A percentile compares a stretch with the other conserved stretches of the same genome.
These are phyloP conservation scores for Timema cristinae DNA, from an alignment of 2,888 invertebrate genomes.

Conservation along the genomic window DNA sequence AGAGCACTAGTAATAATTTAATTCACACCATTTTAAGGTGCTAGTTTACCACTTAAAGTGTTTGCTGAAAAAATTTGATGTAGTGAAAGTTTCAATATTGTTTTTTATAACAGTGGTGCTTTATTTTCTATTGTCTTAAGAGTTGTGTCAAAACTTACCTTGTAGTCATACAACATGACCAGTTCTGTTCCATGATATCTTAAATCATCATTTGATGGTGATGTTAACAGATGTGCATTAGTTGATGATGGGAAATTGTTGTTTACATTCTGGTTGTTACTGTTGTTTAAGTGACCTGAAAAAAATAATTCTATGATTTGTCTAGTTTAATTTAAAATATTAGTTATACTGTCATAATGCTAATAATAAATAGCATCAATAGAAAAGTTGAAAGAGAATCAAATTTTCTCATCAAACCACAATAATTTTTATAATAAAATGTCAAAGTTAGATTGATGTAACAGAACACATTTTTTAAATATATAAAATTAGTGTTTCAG, in stretches of 20 bases:
- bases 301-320: slow-evolving; percentile 20
- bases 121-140: no score
- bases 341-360: no score
- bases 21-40: no score
- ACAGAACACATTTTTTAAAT: no score
- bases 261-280: slow-evolving; percentile 36
- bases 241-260: slow-evolving; percentile 31
- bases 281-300: slow-evolving; percentile 48
- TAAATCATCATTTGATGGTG: slow-evolving; percentile 54
- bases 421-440: neutral
- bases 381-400: neutral
- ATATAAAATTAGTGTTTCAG: no score
- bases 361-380: no score
- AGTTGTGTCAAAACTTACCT: slow-evolving; percentile 49
- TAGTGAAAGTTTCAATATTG: no score
- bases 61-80: no score
- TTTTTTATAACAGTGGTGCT: no score
- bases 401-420: neutral
- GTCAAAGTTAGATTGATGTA: no score
- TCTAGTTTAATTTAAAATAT: neutral
- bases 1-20: no score
- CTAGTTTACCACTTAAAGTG: no score
- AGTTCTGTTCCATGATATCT: slow-evolving; percentile 85
- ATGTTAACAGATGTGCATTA: slow-evolving; percentile 35
- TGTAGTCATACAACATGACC: slow-evolving; percentile 93